Base-by-base conservation (phyloP, 2,113 vertebrate genomes). In the Macaca mulatta region DNA sequence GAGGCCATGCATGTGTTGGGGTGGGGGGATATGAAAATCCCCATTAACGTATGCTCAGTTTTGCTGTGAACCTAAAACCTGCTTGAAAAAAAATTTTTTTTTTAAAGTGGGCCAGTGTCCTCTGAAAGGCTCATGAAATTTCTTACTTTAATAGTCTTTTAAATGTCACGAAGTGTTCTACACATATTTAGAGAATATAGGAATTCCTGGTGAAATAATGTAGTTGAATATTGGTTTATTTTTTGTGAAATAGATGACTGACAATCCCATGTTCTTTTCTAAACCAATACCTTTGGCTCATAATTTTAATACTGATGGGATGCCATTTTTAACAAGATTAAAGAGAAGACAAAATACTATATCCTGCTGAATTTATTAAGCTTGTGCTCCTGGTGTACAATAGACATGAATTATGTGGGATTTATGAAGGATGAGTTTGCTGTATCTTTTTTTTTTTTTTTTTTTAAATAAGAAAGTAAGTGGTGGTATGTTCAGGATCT, bases 91-190 rank as follows among this genome's bases (percentile, higher is more conserved):
- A 17, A 6, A 25, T 35, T 57, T 93, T 75, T 45, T 90, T 75
- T 80, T 94, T 50, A 0, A 50, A 38, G 95, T 95, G 97, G 97
- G 90, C 93, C 64, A 72, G 13, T 93, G 61, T 89, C 92, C 30
- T 78, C 38, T 80, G 45, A 91, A 64, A 78, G 48, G 22, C 17
- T 92, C 2, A 57, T 75, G 59, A 93, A 82, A 97, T 96, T 97
- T 98, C 95, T 98, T 93, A 6, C 11, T 95, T 97, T 84, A 97
- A 96, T 98, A 98, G 98, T 98, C 98, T 98, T 99, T 98, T 98
- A 99, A 98, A 96, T 97, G 97, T 98, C 96, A 97, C 96, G 96
- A 98, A 97, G 38, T 97, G 95, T 97, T 97, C 95, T 97, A 96
- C 93, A 98, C 94, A 72, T 75, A 81, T 43, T 87, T 90, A 55